These are phyloP conservation scores for Condylostylus longicornis DNA, from an alignment of 1,140 invertebrate species.

Conservation along the genomic window DNA sequence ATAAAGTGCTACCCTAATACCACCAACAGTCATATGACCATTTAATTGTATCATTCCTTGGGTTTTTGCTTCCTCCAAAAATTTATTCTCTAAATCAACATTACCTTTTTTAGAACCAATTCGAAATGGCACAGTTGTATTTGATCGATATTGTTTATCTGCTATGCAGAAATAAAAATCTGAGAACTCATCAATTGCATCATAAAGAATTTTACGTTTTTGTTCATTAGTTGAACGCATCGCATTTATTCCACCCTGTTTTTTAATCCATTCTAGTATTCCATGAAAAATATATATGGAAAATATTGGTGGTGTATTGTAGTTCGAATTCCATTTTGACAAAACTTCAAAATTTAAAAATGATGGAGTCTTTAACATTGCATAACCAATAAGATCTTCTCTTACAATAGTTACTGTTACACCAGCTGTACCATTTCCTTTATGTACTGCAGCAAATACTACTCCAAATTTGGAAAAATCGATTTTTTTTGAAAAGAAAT, in stretches of 20 bases:
- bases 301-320: constrained; percentile 90
- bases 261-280: constrained; percentile 81
- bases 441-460: constrained; percentile 89
- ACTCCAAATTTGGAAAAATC: constrained; percentile 85
- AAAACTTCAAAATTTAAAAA: constrained; percentile 71
- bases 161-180: constrained; percentile 72
- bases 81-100: constrained; percentile 70
- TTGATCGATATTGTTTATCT: constrained; percentile 43
- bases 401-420: constrained; percentile 79
- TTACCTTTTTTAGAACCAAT: constrained; percentile 42
- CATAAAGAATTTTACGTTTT: constrained; percentile 67
- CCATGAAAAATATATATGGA: constrained; percentile 46
- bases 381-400: constrained; percentile 70
- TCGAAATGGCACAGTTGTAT: constrained; percentile 83
- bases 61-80: constrained; percentile 60
- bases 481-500: constrained; percentile 69
- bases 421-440: constrained; percentile 86
- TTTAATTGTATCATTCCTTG: constrained; percentile 71
- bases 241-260: constrained; percentile 58
- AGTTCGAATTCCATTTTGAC: constrained; percentile 68
- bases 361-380: constrained; percentile 58
- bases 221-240: constrained; percentile 51
- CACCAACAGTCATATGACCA: constrained; percentile 86
- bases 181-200: constrained; percentile 67
- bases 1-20: constrained; percentile 83